Conservation (phyloP, 2,113 vertebrate genomes). For the Spilogale gracilis region DNA sequence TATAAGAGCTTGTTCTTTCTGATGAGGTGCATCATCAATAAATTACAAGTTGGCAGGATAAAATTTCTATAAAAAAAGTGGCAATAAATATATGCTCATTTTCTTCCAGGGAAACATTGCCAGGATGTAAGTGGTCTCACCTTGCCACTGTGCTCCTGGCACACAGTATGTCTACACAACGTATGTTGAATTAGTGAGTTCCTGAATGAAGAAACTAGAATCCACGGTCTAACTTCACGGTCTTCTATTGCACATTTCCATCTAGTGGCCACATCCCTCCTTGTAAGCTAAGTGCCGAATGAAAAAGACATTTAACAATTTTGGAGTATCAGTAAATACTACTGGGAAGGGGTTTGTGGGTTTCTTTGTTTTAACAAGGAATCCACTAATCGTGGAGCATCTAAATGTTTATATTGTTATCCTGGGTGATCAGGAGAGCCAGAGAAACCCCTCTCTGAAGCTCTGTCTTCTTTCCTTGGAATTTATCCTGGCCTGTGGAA, state of each 20-base stretch:
- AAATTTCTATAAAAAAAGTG: constrained; percentile 58
- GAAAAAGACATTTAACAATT: background rate
- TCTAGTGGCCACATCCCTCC: background rate
- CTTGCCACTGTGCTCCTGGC: background rate
- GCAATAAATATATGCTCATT: constrained; percentile 51
- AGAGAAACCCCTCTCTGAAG: background rate
- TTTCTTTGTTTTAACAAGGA: background rate
- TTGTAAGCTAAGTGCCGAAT: constrained; percentile 35
- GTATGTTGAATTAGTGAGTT: background rate
- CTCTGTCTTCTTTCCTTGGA: background rate
- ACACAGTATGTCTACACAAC: background rate
- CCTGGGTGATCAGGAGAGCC: background rate
- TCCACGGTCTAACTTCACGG: background rate
- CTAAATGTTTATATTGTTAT: background rate
- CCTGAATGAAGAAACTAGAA: background rate
- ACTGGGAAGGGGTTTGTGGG: background rate
- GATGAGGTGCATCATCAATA: constrained; percentile 73
- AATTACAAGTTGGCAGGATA: constrained; percentile 73
- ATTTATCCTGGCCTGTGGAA: background rate
- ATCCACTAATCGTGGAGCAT: background rate
- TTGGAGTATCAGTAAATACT: background rate
- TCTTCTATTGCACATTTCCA: background rate
- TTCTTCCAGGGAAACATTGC: constrained; percentile 31
- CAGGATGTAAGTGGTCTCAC: background rate
- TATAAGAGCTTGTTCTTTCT: constrained; percentile 73